Evolutionary conservation across 2,113 vertebrate species (phyloP), one percentile per base, ranked within the genome.

Genomic region (Rhynchomys soricoides): DNA sequence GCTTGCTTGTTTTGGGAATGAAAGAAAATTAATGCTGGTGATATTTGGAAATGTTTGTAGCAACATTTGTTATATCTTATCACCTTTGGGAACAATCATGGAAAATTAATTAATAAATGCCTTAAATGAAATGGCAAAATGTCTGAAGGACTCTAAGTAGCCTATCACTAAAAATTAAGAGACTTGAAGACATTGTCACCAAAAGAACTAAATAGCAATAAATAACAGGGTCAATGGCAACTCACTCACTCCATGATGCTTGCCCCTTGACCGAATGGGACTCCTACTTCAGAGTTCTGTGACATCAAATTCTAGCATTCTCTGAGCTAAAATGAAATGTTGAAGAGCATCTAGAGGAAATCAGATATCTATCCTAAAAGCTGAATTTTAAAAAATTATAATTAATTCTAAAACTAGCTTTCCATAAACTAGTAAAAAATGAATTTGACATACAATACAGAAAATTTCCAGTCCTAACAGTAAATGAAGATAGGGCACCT

Each of bases 301-400:
- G 59, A 45, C 11, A 43, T 16, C 43, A 92, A 62, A 5, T 50
- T 90, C 29, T 75, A 86, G 15, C 13, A 86, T 7, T 73, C 94
- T 92, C 52, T 66, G 1, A 90, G n/a, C 43, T 95, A 52, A 85
- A 90, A 93, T 64, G 62, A 57, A 7, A 59, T 94, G n/a, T 48
- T 59, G n/a, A 24, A 91, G 94, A 90, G 3, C 22, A 91, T 86
- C 45, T 55, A 75, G 31, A 37, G 17, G 22, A 94, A 92, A 94
- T 85, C 82, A 91, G 16, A 81, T 1, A 48, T 70, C 37, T 55
- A 87, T 45, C 59, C 29, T 93, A 48, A 82, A 64, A 29, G 29
- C 9, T 95, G 43, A 91, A 86, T 74, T 68, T 34, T 16, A 68
- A 73, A 55, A 95, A 96, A 92, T 96, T 79, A 94, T 91, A 90